These are phyloP conservation scores for Syritta pipiens DNA, from an alignment of 2,888 invertebrate species.

Conservation along the genomic window DNA sequence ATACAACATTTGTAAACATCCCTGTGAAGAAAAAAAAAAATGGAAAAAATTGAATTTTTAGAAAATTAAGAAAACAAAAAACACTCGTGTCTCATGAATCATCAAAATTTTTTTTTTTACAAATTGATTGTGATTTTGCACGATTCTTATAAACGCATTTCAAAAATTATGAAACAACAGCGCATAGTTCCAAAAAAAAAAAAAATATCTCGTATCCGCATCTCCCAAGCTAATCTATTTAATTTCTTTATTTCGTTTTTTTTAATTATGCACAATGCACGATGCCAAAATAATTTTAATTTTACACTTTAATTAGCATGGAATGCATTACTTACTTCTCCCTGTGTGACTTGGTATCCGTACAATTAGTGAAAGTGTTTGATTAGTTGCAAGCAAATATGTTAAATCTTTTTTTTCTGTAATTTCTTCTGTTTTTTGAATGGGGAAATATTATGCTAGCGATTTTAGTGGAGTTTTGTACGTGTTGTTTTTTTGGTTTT, in stretches of 20 bases:
- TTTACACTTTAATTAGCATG: conserved; percentile 48
- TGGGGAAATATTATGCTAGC: conserved; percentile 27
- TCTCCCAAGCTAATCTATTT: conserved; percentile 27
- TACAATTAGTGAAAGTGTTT: conserved; percentile 50
- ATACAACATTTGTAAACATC: conserved; percentile 33
- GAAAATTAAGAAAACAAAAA: neutral
- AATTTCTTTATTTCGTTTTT: conserved; percentile 16
- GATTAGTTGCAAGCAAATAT: conserved; percentile 54
- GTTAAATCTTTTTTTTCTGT: conserved; percentile 1
- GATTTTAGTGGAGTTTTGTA: conserved; percentile 1
- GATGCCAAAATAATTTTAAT: conserved; percentile 32
- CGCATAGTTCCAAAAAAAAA: conserved; percentile 28
- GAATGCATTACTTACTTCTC: conserved; percentile 31
- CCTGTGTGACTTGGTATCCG: conserved; percentile 1
- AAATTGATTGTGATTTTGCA: conserved; percentile 38
- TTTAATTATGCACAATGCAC: conserved; percentile 57
- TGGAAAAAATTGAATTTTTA: neutral
- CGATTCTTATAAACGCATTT: conserved; percentile 64
- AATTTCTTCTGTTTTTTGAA: neutral
- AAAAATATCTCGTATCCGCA: conserved; percentile 27
- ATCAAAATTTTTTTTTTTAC: conserved; percentile 18
- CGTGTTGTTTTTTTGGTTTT: neutral
- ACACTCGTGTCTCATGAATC: neutral
- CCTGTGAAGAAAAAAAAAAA: conserved; percentile 9
- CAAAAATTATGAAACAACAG: conserved; percentile 64